phyloP scores from a whole-genome alignment of 2,888 invertebrate species.

The Rhabditoides inermis region DNA sequence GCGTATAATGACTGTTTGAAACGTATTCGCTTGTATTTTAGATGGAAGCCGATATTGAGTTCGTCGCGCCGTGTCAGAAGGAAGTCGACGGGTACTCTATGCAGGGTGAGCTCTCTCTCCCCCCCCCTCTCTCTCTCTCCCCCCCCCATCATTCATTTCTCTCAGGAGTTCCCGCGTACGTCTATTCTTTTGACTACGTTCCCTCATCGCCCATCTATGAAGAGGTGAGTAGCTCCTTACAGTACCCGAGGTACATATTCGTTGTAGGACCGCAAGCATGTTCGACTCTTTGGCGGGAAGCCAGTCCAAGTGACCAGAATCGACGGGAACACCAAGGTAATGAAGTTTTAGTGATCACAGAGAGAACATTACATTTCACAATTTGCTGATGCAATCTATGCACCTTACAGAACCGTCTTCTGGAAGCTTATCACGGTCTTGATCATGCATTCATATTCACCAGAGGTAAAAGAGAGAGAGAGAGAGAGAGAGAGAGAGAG shows the following conservation, averaged over 20 bases:
- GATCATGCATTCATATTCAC: constrained; percentile 52
- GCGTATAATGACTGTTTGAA: too few species aligned
- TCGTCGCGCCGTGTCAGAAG: constrained; percentile 48
- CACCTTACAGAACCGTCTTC: background rate
- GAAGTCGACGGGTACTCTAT: constrained; percentile 44
- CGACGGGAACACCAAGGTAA: too few species aligned
- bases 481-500: background rate
- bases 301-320: constrained; percentile 34
- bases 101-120: too few species aligned
- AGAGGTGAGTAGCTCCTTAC: too few species aligned
- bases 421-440: constrained; percentile 50
- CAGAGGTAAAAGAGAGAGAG: constrained; percentile 46
- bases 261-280: constrained; percentile 24
- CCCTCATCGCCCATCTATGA: constrained; percentile 46
- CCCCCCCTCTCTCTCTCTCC: too few species aligned
- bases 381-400: background rate
- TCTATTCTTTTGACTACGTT: constrained; percentile 50
- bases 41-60: constrained; percentile 52
- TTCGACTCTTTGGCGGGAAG: constrained; percentile 43
- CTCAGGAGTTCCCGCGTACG: constrained; percentile 42
- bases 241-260: background rate
- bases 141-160: too few species aligned
- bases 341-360: too few species aligned
- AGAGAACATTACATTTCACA: background rate
- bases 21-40: too few species aligned